Percentiles rank a stretch among this genome's conserved stretches.
Conservation (phyloP, 2,888 invertebrate species). For the Ochropacha duplaris region DNA sequence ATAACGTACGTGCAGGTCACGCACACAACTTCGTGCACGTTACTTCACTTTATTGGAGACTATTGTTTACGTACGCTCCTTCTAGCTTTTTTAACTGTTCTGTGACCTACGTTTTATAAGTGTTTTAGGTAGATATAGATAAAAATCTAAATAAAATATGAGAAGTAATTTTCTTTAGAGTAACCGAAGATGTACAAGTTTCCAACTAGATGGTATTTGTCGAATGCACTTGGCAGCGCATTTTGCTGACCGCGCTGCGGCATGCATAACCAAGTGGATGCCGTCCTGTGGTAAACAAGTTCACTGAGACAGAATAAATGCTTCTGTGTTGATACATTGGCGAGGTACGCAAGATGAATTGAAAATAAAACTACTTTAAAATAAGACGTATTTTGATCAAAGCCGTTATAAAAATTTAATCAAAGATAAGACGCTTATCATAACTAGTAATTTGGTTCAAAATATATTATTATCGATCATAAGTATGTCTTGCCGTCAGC, state of each 20-base stretch:
- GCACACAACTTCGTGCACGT: no score
- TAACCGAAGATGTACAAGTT: constrained; percentile 44
- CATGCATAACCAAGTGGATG: constrained; percentile 61
- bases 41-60: no score
- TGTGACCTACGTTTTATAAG: no score
- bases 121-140: no score
- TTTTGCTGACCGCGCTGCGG: constrained; percentile 55
- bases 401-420: not conserved
- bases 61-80: no score
- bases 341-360: constrained; percentile 27
- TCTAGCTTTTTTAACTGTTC: no score
- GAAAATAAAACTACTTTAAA: not conserved
- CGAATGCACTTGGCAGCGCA: constrained; percentile 59
- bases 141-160: constrained; percentile 7
- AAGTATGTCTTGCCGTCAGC: no score
- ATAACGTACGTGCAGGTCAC: no score
- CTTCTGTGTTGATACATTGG: constrained; percentile 40
- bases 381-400: no score
- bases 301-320: constrained; percentile 64
- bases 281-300: constrained; percentile 49
- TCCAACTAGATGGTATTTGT: constrained; percentile 51
- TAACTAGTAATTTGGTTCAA: no score
- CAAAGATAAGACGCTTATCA: no score
- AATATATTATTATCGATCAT: no score
- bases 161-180: constrained; percentile 12